phyloP scores from a whole-genome alignment of 2,888 invertebrate genomes.

The Cistogaster globosa region DNA sequence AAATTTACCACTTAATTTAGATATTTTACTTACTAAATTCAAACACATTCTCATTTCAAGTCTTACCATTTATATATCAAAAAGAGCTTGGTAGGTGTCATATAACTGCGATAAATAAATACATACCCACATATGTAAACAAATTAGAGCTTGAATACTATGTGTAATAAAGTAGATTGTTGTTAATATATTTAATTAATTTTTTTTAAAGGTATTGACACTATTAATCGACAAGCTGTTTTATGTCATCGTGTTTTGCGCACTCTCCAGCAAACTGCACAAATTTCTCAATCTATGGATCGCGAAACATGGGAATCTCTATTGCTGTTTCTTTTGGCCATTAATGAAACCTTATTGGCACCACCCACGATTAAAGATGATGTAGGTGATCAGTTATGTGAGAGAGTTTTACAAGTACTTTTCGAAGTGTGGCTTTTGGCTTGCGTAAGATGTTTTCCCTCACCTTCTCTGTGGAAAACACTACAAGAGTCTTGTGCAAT shows the following conservation, averaged over 20 bases:
- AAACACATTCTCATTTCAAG: slow-evolving; percentile 85
- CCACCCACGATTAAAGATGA: slow-evolving; percentile 97
- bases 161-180: neutral
- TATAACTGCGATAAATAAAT: slow-evolving; percentile 20
- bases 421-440: slow-evolving; percentile 91
- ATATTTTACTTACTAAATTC: slow-evolving; percentile 43
- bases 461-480: slow-evolving; percentile 97
- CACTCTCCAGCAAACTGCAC: slow-evolving; percentile 91
- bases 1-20: slow-evolving; percentile 56
- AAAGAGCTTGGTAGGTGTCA: slow-evolving; percentile 88
- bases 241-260: slow-evolving; percentile 95
- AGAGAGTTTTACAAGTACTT: slow-evolving; percentile 95
- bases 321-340: slow-evolving; percentile 92
- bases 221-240: slow-evolving; percentile 96
- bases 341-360: slow-evolving; percentile 95
- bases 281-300: slow-evolving; percentile 89
- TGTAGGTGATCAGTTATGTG: slow-evolving; percentile 97
- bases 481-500: slow-evolving; percentile 94
- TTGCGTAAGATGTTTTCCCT: slow-evolving; percentile 92
- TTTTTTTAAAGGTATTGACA: slow-evolving; percentile 88
- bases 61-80: slow-evolving; percentile 95
- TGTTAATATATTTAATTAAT: neutral
- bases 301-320: slow-evolving; percentile 96
- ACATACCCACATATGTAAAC: neutral
- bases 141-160: neutral